Conservation (phyloP, 2,888 invertebrate species). For the Polymixis flavicincta region DNA sequence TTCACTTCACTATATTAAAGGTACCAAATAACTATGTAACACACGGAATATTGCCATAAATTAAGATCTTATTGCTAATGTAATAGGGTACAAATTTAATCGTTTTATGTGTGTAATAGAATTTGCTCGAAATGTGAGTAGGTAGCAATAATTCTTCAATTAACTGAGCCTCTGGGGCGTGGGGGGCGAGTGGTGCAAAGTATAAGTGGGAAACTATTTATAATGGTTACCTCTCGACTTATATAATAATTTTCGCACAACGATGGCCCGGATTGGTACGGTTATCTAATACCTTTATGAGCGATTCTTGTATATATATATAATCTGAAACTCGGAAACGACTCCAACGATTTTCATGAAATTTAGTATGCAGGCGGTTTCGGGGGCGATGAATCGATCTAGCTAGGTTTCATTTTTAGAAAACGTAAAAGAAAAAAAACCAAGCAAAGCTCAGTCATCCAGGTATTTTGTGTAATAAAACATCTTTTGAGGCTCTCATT, state of each 20-base stretch:
- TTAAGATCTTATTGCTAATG: slow-evolving; percentile 52
- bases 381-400: too few relatives aligned
- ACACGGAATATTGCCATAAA: slow-evolving; percentile 31
- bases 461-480: too few relatives aligned
- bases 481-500: too few relatives aligned
- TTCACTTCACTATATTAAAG: slow-evolving; percentile 50
- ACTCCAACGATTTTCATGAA: too few relatives aligned
- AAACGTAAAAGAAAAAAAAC: too few relatives aligned
- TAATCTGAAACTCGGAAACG: too few relatives aligned
- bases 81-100: slow-evolving; percentile 67
- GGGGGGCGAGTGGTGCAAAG: slow-evolving; percentile 35
- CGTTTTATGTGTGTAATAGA: slow-evolving; percentile 66
- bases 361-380: too few relatives aligned
- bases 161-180: slow-evolving; percentile 74
- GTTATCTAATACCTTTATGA: too few relatives aligned
- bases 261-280: too few relatives aligned
- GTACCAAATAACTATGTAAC: slow-evolving; percentile 44
- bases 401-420: too few relatives aligned
- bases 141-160: slow-evolving; percentile 85
- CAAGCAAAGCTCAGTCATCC: too few relatives aligned
- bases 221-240: not conserved
- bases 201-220: slow-evolving; percentile 24
- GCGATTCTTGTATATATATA: too few relatives aligned
- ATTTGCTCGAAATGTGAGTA: slow-evolving; percentile 74
- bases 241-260: not conserved